Evolutionary conservation across 2,888 invertebrate species (phyloP).

Genomic region (Strigamia maritima): DNA sequence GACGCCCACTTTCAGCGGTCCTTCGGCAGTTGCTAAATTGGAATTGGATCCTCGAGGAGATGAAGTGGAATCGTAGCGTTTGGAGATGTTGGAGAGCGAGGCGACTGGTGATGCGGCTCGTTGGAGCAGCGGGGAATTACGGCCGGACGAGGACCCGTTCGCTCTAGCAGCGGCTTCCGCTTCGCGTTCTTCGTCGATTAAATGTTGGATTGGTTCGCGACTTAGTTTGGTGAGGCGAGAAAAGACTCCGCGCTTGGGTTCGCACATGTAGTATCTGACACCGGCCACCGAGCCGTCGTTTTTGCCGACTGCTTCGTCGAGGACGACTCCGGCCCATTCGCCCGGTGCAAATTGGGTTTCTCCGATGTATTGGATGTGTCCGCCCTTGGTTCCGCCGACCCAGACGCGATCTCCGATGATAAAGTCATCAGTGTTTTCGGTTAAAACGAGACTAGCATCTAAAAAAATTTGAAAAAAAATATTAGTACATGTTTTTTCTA

Average conservation of each 20-base stretch:
- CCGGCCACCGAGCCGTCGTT: conserved; percentile 95
- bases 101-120: not conserved
- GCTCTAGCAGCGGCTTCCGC: conserved; percentile 42
- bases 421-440: conserved; percentile 89
- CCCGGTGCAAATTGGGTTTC: conserved; percentile 96
- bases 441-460: conserved; percentile 59
- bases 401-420: conserved; percentile 92
- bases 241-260: conserved; percentile 88
- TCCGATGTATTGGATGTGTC: conserved; percentile 88
- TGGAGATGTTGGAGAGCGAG: not conserved
- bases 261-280: conserved; percentile 88
- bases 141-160: conserved; percentile 40
- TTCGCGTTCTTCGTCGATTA: conserved; percentile 49
- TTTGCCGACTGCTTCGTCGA: conserved; percentile 93
- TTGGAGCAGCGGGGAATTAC: not conserved
- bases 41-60: not conserved
- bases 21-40: conserved; percentile 36
- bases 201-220: conserved; percentile 60
- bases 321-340: conserved; percentile 95
- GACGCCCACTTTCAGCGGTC: conserved; percentile 72
- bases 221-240: conserved; percentile 80
- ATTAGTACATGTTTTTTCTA: too few species aligned
- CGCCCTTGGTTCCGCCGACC: conserved; percentile 88
- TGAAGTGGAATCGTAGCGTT: not conserved
- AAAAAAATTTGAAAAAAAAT: not conserved